Evolutionary conservation across 2,113 vertebrate genomes (phyloP).

Genomic region (Bubalus kerabau): DNA sequence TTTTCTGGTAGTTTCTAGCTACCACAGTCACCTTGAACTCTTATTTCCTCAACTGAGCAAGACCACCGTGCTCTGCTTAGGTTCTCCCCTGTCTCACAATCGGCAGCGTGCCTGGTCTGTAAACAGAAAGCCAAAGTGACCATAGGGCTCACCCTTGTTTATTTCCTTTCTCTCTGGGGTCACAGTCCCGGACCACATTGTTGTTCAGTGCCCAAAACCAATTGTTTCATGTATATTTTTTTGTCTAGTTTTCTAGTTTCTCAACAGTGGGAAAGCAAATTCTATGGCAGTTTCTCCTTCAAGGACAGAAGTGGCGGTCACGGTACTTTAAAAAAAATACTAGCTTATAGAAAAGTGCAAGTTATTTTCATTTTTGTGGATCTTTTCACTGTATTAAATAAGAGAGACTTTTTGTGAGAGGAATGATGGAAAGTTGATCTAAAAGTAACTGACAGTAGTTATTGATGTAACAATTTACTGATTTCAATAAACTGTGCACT

Average conservation of each 20-base stretch:
- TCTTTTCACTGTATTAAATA: conserved; percentile 5
- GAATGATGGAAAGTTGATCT: background rate
- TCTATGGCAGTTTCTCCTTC: background rate
- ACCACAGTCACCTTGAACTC: background rate
- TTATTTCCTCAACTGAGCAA: background rate
- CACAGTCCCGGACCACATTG: background rate
- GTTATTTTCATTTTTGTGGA: conserved; percentile 11
- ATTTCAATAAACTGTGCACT: background rate
- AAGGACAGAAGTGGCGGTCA: background rate
- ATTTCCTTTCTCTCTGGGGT: background rate
- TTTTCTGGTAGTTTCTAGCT: background rate
- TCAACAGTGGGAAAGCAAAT: background rate
- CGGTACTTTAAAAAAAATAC: background rate
- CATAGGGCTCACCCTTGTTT: background rate
- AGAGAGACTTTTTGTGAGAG: background rate
- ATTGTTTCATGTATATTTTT: background rate
- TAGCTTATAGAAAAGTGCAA: background rate
- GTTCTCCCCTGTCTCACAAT: background rate
- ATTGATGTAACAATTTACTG: background rate
- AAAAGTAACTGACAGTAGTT: conserved; percentile 10
- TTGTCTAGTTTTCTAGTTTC: background rate
- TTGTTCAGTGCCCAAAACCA: background rate
- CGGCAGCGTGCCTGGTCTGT: background rate
- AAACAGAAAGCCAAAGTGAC: background rate
- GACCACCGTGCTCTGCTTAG: background rate